Evolutionary conservation across 2,797 vertebrate genomes (phyloP).

Genomic region (Sandelia bainsii): DNA sequence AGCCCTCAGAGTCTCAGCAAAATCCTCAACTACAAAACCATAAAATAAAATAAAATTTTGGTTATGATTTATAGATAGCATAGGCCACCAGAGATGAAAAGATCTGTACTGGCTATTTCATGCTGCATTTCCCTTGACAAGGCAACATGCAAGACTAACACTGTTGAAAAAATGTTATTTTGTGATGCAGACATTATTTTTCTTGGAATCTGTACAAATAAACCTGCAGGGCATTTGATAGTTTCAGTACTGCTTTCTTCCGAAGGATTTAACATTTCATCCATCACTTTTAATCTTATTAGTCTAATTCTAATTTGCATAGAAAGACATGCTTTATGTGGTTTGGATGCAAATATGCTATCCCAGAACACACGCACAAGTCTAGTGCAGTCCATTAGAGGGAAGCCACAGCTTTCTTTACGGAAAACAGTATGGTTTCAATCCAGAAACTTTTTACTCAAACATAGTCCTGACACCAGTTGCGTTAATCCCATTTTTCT

Average conservation of each 20-base stretch:
- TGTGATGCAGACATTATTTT: slow-evolving; percentile 18
- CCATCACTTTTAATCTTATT: not conserved
- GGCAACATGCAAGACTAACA: slow-evolving; percentile 1
- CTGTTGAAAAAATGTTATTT: slow-evolving; percentile 11
- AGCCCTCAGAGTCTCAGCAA: slow-evolving; percentile 21
- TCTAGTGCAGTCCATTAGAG: too few species aligned
- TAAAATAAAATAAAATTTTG: slow-evolving; percentile 38
- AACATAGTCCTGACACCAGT: not conserved
- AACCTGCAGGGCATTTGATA: not conserved
- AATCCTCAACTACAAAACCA: slow-evolving; percentile 15
- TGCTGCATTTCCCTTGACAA: slow-evolving; percentile 32
- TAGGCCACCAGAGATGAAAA: slow-evolving; percentile 50
- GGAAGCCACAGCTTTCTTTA: not conserved
- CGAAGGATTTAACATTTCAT: not conserved
- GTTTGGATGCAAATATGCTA: not conserved
- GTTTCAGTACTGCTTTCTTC: not conserved
- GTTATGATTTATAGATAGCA: slow-evolving; percentile 51
- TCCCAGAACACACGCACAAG: not conserved
- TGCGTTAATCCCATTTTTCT: not conserved
- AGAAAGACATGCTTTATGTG: not conserved
- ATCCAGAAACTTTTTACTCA: not conserved
- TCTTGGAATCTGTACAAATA: not conserved
- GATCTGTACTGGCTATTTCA: slow-evolving; percentile 9
- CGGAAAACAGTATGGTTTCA: not conserved
- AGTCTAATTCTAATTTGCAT: not conserved